These are phyloP conservation scores for Quadriops clusia DNA, from an alignment of 2,888 invertebrate genomes.

Conservation along the genomic window DNA sequence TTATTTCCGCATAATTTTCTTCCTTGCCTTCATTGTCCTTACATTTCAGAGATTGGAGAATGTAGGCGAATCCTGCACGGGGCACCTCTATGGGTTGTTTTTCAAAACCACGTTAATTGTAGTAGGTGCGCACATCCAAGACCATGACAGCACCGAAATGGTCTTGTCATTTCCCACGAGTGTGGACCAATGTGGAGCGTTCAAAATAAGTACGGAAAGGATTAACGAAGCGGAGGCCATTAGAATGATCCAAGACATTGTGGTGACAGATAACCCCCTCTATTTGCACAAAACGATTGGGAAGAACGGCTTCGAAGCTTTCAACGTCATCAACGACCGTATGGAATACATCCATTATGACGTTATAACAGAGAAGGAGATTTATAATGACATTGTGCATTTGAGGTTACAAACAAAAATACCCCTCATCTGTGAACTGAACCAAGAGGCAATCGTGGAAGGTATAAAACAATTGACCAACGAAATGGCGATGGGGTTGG, in stretches of 20 bases:
- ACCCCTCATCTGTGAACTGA: constrained; percentile 51
- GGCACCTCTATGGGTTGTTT: constrained; percentile 64
- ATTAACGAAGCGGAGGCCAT: constrained; percentile 51
- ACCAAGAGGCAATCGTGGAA: constrained; percentile 45
- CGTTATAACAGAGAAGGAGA: constrained; percentile 47
- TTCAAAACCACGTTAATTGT: constrained; percentile 59
- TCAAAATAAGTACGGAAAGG: constrained; percentile 51
- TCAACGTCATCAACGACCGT: constrained; percentile 59
- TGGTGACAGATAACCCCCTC: constrained; percentile 68
- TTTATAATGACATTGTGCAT: constrained; percentile 59
- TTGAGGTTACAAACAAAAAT: constrained; percentile 54
- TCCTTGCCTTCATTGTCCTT: constrained; percentile 13
- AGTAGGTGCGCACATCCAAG: constrained; percentile 55
- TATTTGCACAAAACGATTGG: constrained; percentile 10
- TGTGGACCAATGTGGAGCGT: constrained; percentile 63
- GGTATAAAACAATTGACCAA: constrained; percentile 53
- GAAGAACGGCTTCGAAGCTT: constrained; percentile 41
- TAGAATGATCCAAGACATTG: constrained; percentile 47
- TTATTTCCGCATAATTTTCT: constrained; percentile 14
- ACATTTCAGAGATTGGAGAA: constrained; percentile 52
- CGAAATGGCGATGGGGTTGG: constrained; percentile 60
- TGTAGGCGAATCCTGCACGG: constrained; percentile 49
- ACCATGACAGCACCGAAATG: constrained; percentile 45
- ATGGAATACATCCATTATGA: constrained; percentile 54
- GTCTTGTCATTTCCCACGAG: constrained; percentile 62